Evolutionary conservation across 1,140 invertebrate genomes (phyloP), one percentile per base, ranked within the genome.

Genomic region (Hermetia illucens): DNA sequence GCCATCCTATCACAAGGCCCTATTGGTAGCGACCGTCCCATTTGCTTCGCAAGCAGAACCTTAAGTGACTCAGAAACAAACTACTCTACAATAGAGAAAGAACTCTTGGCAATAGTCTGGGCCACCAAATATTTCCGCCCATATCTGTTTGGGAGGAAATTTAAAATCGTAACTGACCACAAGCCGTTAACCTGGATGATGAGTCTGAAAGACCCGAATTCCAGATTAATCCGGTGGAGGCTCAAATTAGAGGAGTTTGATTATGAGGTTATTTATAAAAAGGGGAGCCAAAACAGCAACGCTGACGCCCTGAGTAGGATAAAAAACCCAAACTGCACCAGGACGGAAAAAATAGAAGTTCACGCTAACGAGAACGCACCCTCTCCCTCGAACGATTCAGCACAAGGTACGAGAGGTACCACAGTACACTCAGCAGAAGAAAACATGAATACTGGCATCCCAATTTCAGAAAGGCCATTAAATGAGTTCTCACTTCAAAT

Each of bases 121-220:
- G 56, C 55, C 2, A 48, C 63, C 3, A 52, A 64, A 44, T 46
- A 64, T 35, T 68, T 67, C 39, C 24, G 55, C 40, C 52, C 52
- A 17, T 61, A 61, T 43, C 9, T 62, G 3, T 58, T 44, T 21
- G 57, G 58, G 3, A 34, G 34, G 29, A 43, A 44, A 45, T 62
- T 63, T 32, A 47, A 3, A 13, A 21, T 45, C 6, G 20, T 29
- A 1, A 42, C 41, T 2, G 39, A 42, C 30, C 38, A 43, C 19
- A 34, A 30, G 31, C 38, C 42, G 9, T 15, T 46, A 17, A 34
- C 40, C 43, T 64, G 56, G 52, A 41, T 72, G 29, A 50, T 50
- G 38, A 42, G 43, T 21, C 42, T 62, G 1, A 66, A 63, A 42
- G 48, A 55, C 16, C 39, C 45, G 2, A 50, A 46, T 33, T 44